Base-by-base conservation (phyloP, 2,113 vertebrate genomes). In the Felis catus region DNA sequence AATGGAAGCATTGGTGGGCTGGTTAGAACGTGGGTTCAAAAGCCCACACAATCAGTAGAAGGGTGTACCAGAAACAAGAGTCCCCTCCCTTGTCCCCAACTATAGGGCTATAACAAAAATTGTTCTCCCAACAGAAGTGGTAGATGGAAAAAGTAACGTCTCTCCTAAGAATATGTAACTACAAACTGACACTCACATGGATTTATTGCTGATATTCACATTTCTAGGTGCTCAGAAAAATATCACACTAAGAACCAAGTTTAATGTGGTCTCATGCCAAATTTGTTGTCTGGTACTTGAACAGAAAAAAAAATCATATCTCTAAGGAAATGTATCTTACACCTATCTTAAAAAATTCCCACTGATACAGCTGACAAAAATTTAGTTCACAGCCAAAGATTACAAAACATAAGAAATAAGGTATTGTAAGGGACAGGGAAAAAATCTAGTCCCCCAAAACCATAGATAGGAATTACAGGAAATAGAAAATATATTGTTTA, bases 151-250 rank as follows among this genome's bases (percentile, higher is more conserved):
- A 76, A 88, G 55, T 11, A 25, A 78, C 70, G 74, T 87, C 15
- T 68, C 31, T 85, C 48, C 53, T 65, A 82, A 90, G 81, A 90
- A 81, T 74, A 11, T 87, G 19, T 68, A 90, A 90, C 45, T 68
- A 39, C n/a, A 81, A 68, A 11, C 6, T 86, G 65, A 81, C 48
- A 79, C 58, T 90, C 39, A 51, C 55, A 29, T 89, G 51, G 48
- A 92, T 78, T 92, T 83, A 89, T 14, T 83, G 21, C 68, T 27
- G 6, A 86, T 36, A 82, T 36, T 94, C 87, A 82, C 23, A 91
- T 82, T 91, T 87, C 61, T 83, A 41, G 45, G 29, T 91, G 61
- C 39, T 91, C n/a, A 87, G 36, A 70, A 87, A 91, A 83, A 96
- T 25, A 71, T 53, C 48, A 89, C 51, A 51, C 11, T 53, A 53